Evolutionary conservation across 2,888 invertebrate species (phyloP).

Genomic region (Trissolcus japonicus): DNA sequence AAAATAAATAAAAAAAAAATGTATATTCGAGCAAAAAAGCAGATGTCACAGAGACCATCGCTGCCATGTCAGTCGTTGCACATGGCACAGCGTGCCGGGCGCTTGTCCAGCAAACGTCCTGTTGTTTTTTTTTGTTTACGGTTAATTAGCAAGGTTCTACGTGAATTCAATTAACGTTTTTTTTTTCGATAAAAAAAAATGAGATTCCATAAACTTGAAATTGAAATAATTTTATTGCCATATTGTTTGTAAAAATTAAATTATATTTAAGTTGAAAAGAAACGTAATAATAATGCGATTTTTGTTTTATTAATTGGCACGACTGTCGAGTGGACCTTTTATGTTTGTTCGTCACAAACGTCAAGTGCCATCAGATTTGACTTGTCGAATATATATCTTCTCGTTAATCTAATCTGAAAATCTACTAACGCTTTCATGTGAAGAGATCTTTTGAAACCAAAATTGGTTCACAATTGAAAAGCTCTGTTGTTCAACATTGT

Average conservation of each 20-base stretch:
- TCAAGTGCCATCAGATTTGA: conserved; percentile 31
- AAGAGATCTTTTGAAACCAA: conserved; percentile 28
- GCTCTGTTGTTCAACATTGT: conserved; percentile 18
- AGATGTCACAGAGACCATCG: conserved; percentile 41
- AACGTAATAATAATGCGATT: too few relatives aligned
- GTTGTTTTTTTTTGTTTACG: conserved; percentile 25
- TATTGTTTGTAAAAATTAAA: too few relatives aligned
- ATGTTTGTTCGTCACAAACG: conserved; percentile 2
- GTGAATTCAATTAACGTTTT: conserved; percentile 15
- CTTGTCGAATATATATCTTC: conserved; percentile 22
- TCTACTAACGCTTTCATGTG: conserved; percentile 22
- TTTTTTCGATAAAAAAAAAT: too few relatives aligned
- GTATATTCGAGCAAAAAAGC: conserved; percentile 6
- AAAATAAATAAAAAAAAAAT: too few relatives aligned
- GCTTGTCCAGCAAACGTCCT: conserved; percentile 17
- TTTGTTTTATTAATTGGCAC: conserved; percentile 10
- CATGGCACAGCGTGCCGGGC: conserved; percentile 24
- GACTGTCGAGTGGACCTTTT: neutral
- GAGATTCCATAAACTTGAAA: neutral
- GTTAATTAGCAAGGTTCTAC: conserved; percentile 29
- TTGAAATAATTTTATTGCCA: neutral
- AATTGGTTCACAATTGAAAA: conserved; percentile 22
- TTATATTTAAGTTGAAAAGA: too few relatives aligned
- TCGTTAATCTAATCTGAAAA: conserved; percentile 21
- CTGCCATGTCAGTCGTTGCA: conserved; percentile 19